These are phyloP conservation scores for Temnopleurus reevesii DNA, from an alignment of 53 echinoderm and acorn worm genomes.

Conservation along the genomic window DNA sequence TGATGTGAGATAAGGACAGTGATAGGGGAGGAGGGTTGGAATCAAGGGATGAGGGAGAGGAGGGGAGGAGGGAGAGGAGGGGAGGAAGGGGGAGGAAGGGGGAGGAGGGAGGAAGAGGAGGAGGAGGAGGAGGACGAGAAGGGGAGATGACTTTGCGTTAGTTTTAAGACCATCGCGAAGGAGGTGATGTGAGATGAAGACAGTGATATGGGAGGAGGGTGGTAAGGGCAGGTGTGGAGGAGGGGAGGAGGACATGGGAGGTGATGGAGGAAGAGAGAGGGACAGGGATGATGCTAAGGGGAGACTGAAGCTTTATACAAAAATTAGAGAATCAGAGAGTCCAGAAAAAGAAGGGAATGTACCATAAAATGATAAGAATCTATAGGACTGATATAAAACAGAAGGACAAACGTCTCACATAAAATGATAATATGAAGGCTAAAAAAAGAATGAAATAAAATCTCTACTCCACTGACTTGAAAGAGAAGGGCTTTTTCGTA, in stretches of 20 bases:
- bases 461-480: background rate
- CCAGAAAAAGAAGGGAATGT: background rate
- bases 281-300: background rate
- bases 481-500: background rate
- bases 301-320: background rate
- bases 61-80: too few species aligned
- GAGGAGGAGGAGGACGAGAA: background rate
- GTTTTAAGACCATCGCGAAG: background rate
- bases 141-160: too few species aligned
- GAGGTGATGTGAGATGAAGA: background rate
- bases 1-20: background rate
- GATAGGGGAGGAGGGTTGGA: background rate
- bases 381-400: background rate
- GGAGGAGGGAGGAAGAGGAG: too few species aligned
- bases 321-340: background rate
- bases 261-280: background rate
- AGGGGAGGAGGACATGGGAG: background rate
- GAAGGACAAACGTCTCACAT: too few species aligned
- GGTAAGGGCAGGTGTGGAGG: background rate
- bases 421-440: too few species aligned
- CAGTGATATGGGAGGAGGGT: background rate
- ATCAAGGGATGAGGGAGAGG: too few species aligned
- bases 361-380: background rate
- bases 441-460: too few species aligned
- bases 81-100: too few species aligned